These are phyloP conservation scores for Drosophila eugracilis DNA, from an alignment of 1,140 invertebrate genomes.

Conservation along the genomic window DNA sequence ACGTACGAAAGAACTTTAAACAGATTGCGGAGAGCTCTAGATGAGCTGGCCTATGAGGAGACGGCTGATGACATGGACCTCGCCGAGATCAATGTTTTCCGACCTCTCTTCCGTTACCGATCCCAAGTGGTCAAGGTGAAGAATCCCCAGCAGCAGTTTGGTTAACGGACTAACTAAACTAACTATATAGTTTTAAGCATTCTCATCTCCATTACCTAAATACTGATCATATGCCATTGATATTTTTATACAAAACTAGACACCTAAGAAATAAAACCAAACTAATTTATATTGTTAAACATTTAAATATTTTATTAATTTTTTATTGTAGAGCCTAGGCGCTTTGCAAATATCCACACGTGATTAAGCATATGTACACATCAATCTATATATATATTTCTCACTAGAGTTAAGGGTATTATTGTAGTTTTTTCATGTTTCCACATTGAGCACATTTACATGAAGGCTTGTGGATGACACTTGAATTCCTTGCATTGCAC, in stretches of 20 bases:
- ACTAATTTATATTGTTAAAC: conserved; percentile 60
- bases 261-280: conserved; percentile 23
- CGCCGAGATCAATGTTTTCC: conserved; percentile 79
- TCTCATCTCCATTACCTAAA: conserved; percentile 9
- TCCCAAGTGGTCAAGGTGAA: conserved; percentile 56
- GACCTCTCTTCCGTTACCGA: conserved; percentile 78
- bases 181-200: background rate
- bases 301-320: conserved; percentile 73
- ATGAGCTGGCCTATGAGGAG: conserved; percentile 62
- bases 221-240: conserved; percentile 15
- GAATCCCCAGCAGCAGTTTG: conserved; percentile 55
- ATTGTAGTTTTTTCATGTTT: conserved; percentile 53
- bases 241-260: conserved; percentile 41
- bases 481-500: conserved; percentile 78
- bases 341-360: conserved; percentile 35
- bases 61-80: conserved; percentile 70
- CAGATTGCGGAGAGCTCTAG: conserved; percentile 57
- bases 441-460: conserved; percentile 44
- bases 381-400: conserved; percentile 38
- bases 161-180: conserved; percentile 6
- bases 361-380: conserved; percentile 65
- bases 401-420: conserved; percentile 50
- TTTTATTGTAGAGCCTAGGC: conserved; percentile 39
- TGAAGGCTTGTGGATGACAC: conserved; percentile 53
- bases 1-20: conserved; percentile 41